A percentile compares a stretch with the other conserved stretches of the same genome.
These are phyloP conservation scores for Delichon dasypus DNA, from an alignment of 2,797 vertebrate species.

Conservation along the genomic window DNA sequence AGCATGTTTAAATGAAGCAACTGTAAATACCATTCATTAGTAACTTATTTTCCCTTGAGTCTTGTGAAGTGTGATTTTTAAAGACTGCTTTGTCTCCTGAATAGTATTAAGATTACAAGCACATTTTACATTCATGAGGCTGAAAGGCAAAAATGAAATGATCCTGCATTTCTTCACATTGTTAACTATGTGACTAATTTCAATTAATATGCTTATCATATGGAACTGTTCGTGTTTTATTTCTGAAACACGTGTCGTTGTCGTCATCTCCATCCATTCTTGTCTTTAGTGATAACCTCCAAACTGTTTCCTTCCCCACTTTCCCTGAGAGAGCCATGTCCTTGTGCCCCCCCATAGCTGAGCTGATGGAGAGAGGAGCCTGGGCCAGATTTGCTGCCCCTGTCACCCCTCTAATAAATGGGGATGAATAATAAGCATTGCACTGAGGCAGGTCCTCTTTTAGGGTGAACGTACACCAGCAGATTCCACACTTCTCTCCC, in stretches of 20 bases:
- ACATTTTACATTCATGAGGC: constrained; percentile 80
- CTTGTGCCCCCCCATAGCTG: neutral
- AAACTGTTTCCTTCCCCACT: constrained; percentile 21
- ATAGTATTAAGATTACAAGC: constrained; percentile 80
- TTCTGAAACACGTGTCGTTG: constrained; percentile 62
- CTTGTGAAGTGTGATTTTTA: constrained; percentile 78
- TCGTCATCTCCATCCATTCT: constrained; percentile 45
- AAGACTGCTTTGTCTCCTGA: constrained; percentile 76
- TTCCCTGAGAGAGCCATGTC: neutral
- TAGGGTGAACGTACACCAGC: neutral
- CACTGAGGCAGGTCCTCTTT: neutral
- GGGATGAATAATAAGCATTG: neutral
- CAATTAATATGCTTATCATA: constrained; percentile 76
- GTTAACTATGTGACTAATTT: constrained; percentile 78
- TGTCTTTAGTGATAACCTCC: constrained; percentile 42
- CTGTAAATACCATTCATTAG: constrained; percentile 83
- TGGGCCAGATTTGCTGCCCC: neutral
- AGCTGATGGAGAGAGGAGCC: neutral
- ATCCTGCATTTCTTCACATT: constrained; percentile 73
- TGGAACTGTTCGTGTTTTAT: constrained; percentile 63
- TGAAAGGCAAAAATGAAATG: constrained; percentile 73
- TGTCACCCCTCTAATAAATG: neutral
- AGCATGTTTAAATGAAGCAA: constrained; percentile 69
- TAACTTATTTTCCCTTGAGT: constrained; percentile 80
- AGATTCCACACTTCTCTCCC: neutral